These are phyloP conservation scores for Morpho deidamia DNA, from an alignment of 2,888 invertebrate genomes.

Conservation along the genomic window DNA sequence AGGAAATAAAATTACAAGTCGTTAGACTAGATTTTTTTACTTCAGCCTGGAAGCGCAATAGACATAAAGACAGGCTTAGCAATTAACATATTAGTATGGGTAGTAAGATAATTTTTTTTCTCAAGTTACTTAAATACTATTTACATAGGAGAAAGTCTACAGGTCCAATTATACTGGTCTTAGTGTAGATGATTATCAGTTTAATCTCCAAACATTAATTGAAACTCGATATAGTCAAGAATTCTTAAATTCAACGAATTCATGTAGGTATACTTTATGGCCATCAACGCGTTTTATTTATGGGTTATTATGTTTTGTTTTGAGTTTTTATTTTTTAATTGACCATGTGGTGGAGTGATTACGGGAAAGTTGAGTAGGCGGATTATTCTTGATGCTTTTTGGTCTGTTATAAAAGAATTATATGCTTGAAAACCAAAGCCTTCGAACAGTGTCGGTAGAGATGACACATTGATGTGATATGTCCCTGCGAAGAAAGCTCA, in stretches of 20 bases:
- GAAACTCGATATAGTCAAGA: conserved; percentile 28
- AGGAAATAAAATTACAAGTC: too few species aligned
- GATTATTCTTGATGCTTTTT: background rate
- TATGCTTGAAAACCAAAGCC: too few species aligned
- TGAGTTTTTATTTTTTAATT: conserved; percentile 10
- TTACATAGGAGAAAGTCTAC: background rate
- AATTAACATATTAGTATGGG: too few species aligned
- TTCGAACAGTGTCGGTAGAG: too few species aligned
- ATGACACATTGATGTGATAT: too few species aligned
- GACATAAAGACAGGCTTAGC: too few species aligned
- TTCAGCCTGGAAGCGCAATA: too few species aligned
- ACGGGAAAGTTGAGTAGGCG: background rate
- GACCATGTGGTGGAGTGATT: conserved; percentile 2
- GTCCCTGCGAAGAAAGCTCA: too few species aligned
- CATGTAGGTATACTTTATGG: conserved; percentile 18
- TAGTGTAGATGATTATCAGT: conserved; percentile 23
- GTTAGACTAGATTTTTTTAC: too few species aligned
- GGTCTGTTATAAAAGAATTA: too few species aligned
- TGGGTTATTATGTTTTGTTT: conserved; percentile 10
- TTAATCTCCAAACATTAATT: conserved; percentile 28
- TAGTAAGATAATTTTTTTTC: too few species aligned
- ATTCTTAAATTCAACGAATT: conserved; percentile 25
- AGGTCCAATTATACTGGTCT: conserved; percentile 11
- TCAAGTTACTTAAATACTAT: too few species aligned
- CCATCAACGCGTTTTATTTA: conserved; percentile 13